Base-by-base conservation (phyloP, 2,797 vertebrate genomes). In the Pseudocheirus occidentalis region DNA sequence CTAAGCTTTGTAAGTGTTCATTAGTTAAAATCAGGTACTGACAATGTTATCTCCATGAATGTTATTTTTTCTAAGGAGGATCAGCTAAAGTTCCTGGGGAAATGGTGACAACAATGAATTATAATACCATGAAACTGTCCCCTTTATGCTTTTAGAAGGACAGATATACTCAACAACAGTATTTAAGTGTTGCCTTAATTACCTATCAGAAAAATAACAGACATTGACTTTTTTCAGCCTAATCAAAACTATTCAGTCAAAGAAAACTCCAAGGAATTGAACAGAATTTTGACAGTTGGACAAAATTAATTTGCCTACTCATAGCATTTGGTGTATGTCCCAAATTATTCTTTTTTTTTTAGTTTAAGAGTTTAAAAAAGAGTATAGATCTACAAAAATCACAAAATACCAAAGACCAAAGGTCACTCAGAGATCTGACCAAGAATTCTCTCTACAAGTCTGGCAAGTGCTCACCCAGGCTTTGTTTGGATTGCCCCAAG, bases 71-170 rank as follows among this genome's bases (percentile, higher is more conserved):
- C 89, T 58, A 55, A 92, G 62, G 52, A 93, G 93, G 89, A 92
- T 31, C n/a, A 4, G 46, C 58, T 92, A 11, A 53, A 66, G 0
- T 96, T 98, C 97, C 54, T 94, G 91, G 13, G 56, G 95, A 97
- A 46, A 87, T 0, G 16, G 21, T 96, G 90, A 62, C 14, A 91
- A 91, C 18, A n/a, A 55, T 91, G 31, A 96, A 3, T 92, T 95
- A 89, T 87, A 94, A 56, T 52, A 94, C 21, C 14, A 95, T 91
- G 91, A 95, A 94, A n/a, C 1, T 87, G n/a, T 4, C 9, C 11
- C 95, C 95, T 81, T 95, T 81, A 2, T 91, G 34, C 14, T 96
- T 90, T 91, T 90, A 90, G 55, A 97, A 94, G 89, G 97, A 14
- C 16, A 73, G 0, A 90, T 91, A 94, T 34, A 66, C 90, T 89